Conservation (phyloP, 2,797 vertebrate species). For the Sebastes goodei region DNA sequence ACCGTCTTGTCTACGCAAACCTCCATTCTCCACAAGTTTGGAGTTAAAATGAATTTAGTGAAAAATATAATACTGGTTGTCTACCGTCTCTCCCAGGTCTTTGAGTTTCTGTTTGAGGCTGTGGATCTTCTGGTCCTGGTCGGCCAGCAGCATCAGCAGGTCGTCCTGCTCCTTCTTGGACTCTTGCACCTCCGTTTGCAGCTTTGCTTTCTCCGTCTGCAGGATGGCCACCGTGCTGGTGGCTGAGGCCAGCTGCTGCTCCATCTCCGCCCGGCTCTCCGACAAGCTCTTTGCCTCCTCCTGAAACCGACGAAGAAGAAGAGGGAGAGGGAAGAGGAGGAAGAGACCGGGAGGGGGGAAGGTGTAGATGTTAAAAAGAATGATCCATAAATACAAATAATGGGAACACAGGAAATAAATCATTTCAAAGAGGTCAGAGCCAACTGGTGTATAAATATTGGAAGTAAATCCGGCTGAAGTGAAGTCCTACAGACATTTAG, state of each 20-base stretch:
- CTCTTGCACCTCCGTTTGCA: constrained; percentile 90
- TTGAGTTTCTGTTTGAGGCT: constrained; percentile 88
- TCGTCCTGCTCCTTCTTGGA: constrained; percentile 98
- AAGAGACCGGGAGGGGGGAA: not conserved
- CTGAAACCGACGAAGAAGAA: constrained; percentile 63
- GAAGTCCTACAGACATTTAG: not conserved
- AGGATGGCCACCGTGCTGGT: constrained; percentile 91
- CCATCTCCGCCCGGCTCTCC: constrained; percentile 82
- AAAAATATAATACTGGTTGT: not conserved
- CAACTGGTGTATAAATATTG: not conserved
- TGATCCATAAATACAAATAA: not conserved
- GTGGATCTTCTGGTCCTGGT: constrained; percentile 97
- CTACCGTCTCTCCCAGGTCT: constrained; percentile 90
- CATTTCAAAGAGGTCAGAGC: not conserved
- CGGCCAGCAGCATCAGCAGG: constrained; percentile 94
- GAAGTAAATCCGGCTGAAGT: not conserved
- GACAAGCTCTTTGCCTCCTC: constrained; percentile 81
- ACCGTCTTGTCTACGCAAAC: not conserved
- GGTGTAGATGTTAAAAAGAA: not conserved
- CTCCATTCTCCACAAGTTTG: not conserved
- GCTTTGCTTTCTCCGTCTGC: constrained; percentile 89
- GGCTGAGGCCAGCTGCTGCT: constrained; percentile 89
- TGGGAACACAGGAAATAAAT: not conserved
- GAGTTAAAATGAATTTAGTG: not conserved
- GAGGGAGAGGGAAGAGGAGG: not conserved